Evolutionary conservation across 2,113 vertebrate species (phyloP).

Genomic region (cat (Felis catus)): DNA sequence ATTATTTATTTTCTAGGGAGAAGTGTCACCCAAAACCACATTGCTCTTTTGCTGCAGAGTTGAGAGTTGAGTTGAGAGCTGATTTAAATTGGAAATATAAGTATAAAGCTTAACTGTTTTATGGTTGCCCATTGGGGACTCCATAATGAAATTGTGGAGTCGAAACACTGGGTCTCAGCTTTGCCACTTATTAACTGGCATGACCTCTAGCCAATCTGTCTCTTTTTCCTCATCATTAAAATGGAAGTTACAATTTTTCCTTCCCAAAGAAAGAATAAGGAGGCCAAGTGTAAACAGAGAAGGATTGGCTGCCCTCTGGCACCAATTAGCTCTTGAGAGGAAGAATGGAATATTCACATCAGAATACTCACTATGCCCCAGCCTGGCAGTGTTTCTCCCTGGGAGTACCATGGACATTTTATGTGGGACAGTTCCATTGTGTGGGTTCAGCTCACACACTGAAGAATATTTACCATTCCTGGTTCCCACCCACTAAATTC

Average conservation of each 20-base stretch:
- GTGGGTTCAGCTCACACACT: neutral
- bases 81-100: conserved; percentile 78
- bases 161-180: neutral
- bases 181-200: neutral
- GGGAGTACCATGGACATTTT: neutral
- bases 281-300: neutral
- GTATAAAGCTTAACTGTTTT: conserved; percentile 77
- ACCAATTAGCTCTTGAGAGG: neutral
- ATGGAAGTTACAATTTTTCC: neutral
- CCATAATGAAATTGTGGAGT: conserved; percentile 49
- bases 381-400: neutral
- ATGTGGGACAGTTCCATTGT: neutral
- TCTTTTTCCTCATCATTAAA: neutral
- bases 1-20: conserved; percentile 78
- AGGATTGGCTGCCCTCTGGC: neutral
- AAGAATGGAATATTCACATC: neutral
- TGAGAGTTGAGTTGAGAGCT: conserved; percentile 76
- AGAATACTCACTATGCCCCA: neutral
- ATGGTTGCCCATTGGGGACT: conserved; percentile 72
- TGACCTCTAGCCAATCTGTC: neutral
- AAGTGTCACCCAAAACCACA: conserved; percentile 61
- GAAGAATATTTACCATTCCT: neutral
- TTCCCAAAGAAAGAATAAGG: neutral
- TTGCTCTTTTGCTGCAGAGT: conserved; percentile 75
- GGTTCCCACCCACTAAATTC: neutral